Evolutionary conservation across 2,113 vertebrate species (phyloP).

Genomic region (Rhea americana): DNA sequence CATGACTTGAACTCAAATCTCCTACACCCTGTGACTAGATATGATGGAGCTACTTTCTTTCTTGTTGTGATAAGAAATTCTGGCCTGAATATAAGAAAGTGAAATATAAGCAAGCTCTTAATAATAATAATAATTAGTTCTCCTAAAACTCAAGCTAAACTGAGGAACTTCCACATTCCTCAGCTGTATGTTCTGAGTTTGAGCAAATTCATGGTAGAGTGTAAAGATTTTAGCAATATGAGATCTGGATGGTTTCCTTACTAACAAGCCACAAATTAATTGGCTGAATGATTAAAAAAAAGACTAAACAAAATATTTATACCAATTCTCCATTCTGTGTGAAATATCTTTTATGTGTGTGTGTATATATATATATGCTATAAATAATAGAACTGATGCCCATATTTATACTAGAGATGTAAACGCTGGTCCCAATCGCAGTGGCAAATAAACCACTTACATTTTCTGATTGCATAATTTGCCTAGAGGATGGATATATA

Average conservation of each 20-base stretch:
- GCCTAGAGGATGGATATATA: constrained; percentile 70
- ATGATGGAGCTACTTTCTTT: not conserved
- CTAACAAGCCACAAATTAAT: constrained; percentile 17
- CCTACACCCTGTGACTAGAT: not conserved
- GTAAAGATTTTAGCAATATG: not conserved
- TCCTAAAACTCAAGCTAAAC: not conserved
- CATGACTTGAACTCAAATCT: not conserved
- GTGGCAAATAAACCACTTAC: constrained; percentile 67
- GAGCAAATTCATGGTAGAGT: not conserved
- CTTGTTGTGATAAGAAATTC: not conserved
- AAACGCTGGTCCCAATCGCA: constrained; percentile 62
- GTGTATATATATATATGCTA: not conserved
- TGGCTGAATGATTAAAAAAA: constrained; percentile 14
- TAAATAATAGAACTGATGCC: constrained; percentile 52
- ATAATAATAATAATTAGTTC: not conserved
- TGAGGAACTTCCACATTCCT: not conserved
- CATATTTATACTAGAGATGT: constrained; percentile 48
- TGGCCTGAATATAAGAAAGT: not conserved
- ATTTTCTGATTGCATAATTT: constrained; percentile 71
- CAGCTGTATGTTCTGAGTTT: not conserved
- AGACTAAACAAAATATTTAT: constrained; percentile 26
- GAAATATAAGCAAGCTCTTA: not conserved
- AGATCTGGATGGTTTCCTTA: not conserved
- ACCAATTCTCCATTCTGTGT: not conserved
- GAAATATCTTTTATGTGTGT: constrained; percentile 54